Conservation (phyloP, 2,113 vertebrate genomes). For the Excalfactoria chinensis region DNA sequence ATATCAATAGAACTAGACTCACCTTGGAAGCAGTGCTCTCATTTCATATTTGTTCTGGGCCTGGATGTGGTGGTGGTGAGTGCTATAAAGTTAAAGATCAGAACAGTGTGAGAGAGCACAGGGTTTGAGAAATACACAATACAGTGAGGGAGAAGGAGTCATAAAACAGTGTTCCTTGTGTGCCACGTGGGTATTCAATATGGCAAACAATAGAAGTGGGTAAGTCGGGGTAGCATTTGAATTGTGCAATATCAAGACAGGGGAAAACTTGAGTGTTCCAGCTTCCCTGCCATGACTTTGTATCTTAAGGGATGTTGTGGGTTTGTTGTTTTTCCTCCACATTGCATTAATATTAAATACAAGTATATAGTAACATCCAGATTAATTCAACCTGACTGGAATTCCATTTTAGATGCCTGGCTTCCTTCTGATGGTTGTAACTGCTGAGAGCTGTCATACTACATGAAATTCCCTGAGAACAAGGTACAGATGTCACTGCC, state of each 20-base stretch:
- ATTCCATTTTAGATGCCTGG: background rate
- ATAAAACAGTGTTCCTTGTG: background rate
- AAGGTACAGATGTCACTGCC: background rate
- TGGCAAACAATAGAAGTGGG: background rate
- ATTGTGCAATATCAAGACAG: rapidly evolving
- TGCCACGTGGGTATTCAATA: background rate
- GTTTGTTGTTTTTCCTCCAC: background rate
- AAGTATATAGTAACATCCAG: background rate
- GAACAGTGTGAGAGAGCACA: background rate
- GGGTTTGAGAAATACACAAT: background rate
- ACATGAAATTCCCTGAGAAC: background rate
- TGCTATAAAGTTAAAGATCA: background rate
- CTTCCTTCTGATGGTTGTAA: background rate
- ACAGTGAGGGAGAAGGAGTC: background rate
- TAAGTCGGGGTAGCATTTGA: background rate
- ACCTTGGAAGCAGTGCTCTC: background rate
- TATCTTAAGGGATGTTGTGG: background rate
- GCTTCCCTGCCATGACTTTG: rapidly evolving
- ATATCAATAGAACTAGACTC: background rate
- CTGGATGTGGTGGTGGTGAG: background rate
- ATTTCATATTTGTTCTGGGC: background rate
- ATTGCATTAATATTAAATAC: background rate
- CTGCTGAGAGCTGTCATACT: background rate
- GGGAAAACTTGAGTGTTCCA: background rate
- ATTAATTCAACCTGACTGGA: background rate